These are phyloP conservation scores for Salvelinus sp. DNA, from an alignment of 2,113 vertebrate species.

Conservation along the genomic window DNA sequence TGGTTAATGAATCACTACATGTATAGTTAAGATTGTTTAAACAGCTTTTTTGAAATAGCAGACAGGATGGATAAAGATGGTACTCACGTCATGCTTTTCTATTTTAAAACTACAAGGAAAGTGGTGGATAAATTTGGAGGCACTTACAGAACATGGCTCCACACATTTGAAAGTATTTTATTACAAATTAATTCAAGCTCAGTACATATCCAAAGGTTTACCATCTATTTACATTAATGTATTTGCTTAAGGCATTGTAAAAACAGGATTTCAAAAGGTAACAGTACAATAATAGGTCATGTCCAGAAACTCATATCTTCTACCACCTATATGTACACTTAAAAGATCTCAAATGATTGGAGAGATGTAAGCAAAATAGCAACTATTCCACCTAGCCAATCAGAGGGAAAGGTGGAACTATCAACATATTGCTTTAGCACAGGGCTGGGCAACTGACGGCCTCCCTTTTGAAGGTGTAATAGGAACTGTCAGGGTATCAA, in stretches of 20 bases:
- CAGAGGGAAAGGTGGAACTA: too few species aligned
- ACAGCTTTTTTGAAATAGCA: slow-evolving; percentile 3
- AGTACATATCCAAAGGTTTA: slow-evolving; percentile 56
- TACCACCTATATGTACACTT: too few species aligned
- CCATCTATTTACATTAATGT: slow-evolving; percentile 37
- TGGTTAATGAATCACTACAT: slow-evolving; percentile 27
- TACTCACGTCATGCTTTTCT: neutral
- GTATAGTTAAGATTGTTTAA: slow-evolving; percentile 20
- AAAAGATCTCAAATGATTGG: too few species aligned
- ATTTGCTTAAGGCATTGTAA: slow-evolving; percentile 52
- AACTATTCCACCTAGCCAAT: too few species aligned
- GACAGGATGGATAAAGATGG: neutral
- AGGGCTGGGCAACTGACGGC: too few species aligned
- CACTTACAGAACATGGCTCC: too few species aligned
- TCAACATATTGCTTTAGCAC: too few species aligned
- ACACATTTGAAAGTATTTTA: slow-evolving; percentile 37
- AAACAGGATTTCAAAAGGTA: slow-evolving; percentile 46
- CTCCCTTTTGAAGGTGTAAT: too few species aligned
- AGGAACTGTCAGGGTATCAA: too few species aligned
- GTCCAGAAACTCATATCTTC: too few species aligned
- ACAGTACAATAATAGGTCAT: slow-evolving; percentile 20
- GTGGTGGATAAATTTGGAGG: neutral
- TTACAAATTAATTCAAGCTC: slow-evolving; percentile 68
- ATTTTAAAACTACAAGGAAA: neutral
- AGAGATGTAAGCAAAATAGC: too few species aligned